phyloP scores from a whole-genome alignment of 1,140 invertebrate genomes.

The Helicoverpa armigera region DNA sequence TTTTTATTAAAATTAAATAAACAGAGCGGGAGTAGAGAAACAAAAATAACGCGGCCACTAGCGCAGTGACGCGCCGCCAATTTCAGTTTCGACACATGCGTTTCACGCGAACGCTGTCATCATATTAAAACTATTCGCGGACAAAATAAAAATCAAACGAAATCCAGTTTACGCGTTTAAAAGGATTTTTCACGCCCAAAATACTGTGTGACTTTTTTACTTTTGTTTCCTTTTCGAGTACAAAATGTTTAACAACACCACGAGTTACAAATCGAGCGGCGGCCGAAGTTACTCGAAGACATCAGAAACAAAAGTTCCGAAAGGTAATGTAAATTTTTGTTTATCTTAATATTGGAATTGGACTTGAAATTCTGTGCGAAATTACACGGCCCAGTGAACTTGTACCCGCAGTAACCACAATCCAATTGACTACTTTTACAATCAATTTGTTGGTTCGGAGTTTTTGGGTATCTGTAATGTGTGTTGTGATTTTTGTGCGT shows the following conservation, averaged over 20 bases:
- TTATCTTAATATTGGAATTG: constrained; percentile 42
- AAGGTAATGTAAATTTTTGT: constrained; percentile 56
- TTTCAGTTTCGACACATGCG: constrained; percentile 72
- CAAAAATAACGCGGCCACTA: constrained; percentile 80
- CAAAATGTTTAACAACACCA: constrained; percentile 78
- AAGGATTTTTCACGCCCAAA: constrained; percentile 43
- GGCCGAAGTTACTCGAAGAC: constrained; percentile 52
- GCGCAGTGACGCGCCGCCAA: constrained; percentile 62
- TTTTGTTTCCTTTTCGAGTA: constrained; percentile 1
- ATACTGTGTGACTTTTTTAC: constrained; percentile 32
- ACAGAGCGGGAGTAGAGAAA: constrained; percentile 66
- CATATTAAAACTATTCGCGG: constrained; percentile 73
- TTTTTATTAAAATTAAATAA: constrained; percentile 79
- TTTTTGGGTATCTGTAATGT: constrained; percentile 45
- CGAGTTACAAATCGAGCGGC: constrained; percentile 61
- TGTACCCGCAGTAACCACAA: constrained; percentile 56
- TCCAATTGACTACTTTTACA: constrained; percentile 61
- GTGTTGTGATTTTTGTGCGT: not conserved
- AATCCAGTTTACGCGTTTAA: constrained; percentile 39
- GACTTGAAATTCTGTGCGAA: constrained; percentile 49
- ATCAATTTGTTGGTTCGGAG: constrained; percentile 50
- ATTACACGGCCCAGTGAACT: constrained; percentile 60
- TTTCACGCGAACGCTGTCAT: constrained; percentile 67
- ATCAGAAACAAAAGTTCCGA: constrained; percentile 62
- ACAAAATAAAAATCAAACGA: constrained; percentile 48